Evolutionary conservation across 2,888 invertebrate genomes (phyloP), one percentile per base, ranked within the genome.

Genomic region (Xestia sexstrigata): DNA sequence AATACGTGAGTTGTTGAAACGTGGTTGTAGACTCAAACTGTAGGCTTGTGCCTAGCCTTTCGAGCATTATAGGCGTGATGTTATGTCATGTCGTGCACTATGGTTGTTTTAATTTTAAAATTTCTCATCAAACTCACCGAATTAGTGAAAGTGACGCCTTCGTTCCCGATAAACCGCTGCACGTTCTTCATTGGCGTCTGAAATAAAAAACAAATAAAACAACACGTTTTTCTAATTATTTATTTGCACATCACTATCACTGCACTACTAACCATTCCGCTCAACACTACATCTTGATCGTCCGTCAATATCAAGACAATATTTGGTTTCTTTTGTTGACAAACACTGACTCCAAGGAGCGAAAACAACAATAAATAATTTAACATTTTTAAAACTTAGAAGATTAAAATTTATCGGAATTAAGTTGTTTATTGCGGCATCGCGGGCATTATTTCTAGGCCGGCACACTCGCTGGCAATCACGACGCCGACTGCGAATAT

Each of bases 301-400:
- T 99, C 99, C 0, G 98, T 98, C 72, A 99, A 90, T 86, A 99
- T 96, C 60, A 99, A 91, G 67, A 99, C 96, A 91, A 99, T 97
- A 95, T 99, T 99, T 47, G 98, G 98, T 89, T 90, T 93, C 67
- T 84, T 90, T 47, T 81, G 83, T 60, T 89, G 90, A 84, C 93
- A 91, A 69, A 90, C 84, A 76, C 85, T 87, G 74, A 84, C 83
- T 60, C 91, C 89, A 70, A 90, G 81, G 76, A 93, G 81, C 49
- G 92, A 88, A 78, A 94, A 89, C 84, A 96, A 90, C 78, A 96
- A 89, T 88, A 95, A 90, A 93, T 92, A 94, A 92, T 92, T 94
- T 91, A 95, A 93, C 95, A 96, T 96, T 88, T 92, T 95, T 89
- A 86, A 78, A 83, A 84, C 79, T 88, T 87, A 83, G 82, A 78